A percentile compares a stretch with the other conserved stretches of the same genome.
Evolutionary conservation across 2,888 invertebrate species (phyloP).

Genomic region (Sarcophaga variegata): DNA sequence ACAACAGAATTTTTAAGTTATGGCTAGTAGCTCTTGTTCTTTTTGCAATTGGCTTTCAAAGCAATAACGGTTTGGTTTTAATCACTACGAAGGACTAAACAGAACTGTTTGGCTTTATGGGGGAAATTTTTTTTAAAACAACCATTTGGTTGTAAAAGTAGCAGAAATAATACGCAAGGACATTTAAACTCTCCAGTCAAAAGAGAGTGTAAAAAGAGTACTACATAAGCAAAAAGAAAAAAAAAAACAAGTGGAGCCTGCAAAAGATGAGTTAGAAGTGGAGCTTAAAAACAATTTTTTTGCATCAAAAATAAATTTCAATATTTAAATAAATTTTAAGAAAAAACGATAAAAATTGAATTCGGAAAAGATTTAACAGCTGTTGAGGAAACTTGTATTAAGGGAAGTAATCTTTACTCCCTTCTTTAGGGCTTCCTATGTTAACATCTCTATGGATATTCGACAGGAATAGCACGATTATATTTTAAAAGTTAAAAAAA

Average conservation of each 20-base stretch:
- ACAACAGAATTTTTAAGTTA: constrained; percentile 19
- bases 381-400: too few species aligned
- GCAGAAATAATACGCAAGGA: constrained; percentile 54
- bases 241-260: too few species aligned
- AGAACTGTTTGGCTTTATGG: constrained; percentile 75
- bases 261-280: too few species aligned
- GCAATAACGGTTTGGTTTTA: constrained; percentile 72
- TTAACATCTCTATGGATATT: too few species aligned
- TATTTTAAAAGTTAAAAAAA: too few species aligned
- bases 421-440: too few species aligned
- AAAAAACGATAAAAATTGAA: too few species aligned
- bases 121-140: constrained; percentile 43
- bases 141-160: constrained; percentile 19
- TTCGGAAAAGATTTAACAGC: too few species aligned
- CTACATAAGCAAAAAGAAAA: neutral
- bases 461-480: too few species aligned
- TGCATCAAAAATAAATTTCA: neutral
- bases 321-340: neutral
- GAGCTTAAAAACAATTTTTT: neutral
- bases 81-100: constrained; percentile 78
- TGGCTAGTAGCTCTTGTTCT: constrained; percentile 5
- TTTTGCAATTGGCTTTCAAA: constrained; percentile 3
- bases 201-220: neutral
- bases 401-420: too few species aligned
- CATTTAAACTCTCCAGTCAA: constrained; percentile 1